A percentile compares a stretch with the other conserved stretches of the same genome.
Conservation (phyloP, 2,113 vertebrate genomes). For the Aldabrachelys gigantea region DNA sequence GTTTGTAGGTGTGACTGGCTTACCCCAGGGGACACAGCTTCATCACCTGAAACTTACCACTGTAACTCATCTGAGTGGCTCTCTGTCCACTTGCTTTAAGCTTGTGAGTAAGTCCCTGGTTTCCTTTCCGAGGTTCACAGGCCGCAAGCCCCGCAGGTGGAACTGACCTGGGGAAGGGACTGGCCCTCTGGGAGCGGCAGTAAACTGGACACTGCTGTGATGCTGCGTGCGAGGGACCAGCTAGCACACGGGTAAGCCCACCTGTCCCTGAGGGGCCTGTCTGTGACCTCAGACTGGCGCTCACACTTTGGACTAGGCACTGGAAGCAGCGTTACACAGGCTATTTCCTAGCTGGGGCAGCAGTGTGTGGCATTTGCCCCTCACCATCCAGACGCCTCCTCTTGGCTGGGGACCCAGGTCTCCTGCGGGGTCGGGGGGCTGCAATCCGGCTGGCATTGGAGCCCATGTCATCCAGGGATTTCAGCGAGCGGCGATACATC, state of each 20-base stretch:
- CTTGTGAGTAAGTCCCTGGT: neutral
- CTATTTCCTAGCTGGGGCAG: neutral
- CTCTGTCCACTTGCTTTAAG: neutral
- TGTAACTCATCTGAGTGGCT: no score
- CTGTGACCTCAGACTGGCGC: neutral
- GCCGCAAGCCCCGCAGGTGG: no score
- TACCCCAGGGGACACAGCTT: no score
- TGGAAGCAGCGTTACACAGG: neutral
- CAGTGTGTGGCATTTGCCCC: neutral
- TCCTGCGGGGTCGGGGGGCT: constrained; percentile 17
- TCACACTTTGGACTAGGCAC: no score
- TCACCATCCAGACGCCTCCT: constrained; percentile 58
- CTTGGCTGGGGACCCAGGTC: neutral
- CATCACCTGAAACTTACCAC: no score
- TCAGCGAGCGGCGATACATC: constrained; percentile 81
- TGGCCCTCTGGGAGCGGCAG: neutral
- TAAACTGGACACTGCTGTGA: no score
- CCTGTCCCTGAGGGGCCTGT: neutral
- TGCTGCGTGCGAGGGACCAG: neutral
- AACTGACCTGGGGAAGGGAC: neutral
- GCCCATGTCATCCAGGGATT: neutral
- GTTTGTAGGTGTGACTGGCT: neutral
- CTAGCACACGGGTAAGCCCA: neutral
- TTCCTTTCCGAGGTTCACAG: neutral
- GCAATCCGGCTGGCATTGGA: neutral